phyloP scores from a whole-genome alignment of 2,888 invertebrate species.

The Dilophus febrilis region DNA sequence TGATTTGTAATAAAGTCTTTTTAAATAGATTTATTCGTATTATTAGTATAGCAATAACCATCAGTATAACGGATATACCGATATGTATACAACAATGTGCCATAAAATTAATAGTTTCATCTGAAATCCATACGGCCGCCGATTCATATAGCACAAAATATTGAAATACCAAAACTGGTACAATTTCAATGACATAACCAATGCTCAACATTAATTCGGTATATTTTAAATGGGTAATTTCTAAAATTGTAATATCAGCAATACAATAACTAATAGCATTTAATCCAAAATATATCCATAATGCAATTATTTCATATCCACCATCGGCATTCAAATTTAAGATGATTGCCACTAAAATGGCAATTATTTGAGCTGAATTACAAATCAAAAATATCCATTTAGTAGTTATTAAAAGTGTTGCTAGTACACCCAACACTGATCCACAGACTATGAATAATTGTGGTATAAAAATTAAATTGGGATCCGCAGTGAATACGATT shows the following conservation, averaged over 20 bases:
- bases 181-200: slow-evolving; percentile 1
- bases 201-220: slow-evolving; percentile 1
- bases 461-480: no score
- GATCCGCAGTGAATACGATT: background rate
- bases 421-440: background rate
- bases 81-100: no score
- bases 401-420: background rate
- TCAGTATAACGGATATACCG: no score
- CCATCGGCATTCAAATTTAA: background rate
- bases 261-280: background rate
- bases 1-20: no score
- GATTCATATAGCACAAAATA: background rate
- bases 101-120: no score
- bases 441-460: background rate
- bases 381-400: background rate
- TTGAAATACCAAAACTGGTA: background rate
- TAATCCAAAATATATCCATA: background rate
- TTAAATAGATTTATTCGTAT: no score
- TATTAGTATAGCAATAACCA: no score
- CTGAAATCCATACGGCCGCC: no score
- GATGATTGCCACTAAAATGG: background rate
- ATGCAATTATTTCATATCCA: background rate
- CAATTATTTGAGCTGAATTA: background rate
- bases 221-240: background rate
- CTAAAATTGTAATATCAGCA: background rate